A percentile compares a stretch with the other conserved stretches of the same genome.
These are phyloP conservation scores for Phoeniculus purpureus DNA, from an alignment of 2,797 vertebrate genomes.

Conservation along the genomic window DNA sequence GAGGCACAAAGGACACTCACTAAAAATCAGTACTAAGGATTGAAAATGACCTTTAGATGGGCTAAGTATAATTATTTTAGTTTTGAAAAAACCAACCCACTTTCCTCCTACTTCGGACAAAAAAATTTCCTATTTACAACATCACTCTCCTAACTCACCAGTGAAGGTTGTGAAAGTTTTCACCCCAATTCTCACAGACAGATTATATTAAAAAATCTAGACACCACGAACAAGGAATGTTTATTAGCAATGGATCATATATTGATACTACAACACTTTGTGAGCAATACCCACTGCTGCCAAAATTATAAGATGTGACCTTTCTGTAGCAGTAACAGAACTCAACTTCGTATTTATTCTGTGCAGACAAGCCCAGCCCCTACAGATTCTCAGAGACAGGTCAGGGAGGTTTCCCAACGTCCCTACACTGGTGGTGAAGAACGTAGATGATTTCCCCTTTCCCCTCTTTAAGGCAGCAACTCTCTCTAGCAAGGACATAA, in stretches of 20 bases:
- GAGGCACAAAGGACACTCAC: background rate
- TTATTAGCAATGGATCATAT: background rate
- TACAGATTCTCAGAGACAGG: background rate
- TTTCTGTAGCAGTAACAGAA: background rate
- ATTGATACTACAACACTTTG: background rate
- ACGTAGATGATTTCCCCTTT: background rate
- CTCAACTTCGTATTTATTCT: background rate
- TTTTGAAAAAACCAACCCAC: background rate
- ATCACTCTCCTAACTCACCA: background rate
- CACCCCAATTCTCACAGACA: background rate
- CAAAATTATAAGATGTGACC: background rate
- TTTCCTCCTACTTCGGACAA: background rate
- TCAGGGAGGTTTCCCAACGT: background rate
- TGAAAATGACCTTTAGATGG: background rate
- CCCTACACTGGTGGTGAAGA: background rate
- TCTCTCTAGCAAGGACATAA: background rate
- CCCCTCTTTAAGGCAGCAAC: background rate
- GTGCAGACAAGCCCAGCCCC: background rate
- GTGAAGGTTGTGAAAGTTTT: background rate
- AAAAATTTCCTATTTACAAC: background rate
- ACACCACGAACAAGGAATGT: background rate
- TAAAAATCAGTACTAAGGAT: background rate
- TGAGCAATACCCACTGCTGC: background rate
- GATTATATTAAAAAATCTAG: background rate
- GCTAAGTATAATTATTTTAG: background rate